Evolutionary conservation across 2,113 vertebrate genomes (phyloP).

Genomic region (Amphiprion ocellaris): DNA sequence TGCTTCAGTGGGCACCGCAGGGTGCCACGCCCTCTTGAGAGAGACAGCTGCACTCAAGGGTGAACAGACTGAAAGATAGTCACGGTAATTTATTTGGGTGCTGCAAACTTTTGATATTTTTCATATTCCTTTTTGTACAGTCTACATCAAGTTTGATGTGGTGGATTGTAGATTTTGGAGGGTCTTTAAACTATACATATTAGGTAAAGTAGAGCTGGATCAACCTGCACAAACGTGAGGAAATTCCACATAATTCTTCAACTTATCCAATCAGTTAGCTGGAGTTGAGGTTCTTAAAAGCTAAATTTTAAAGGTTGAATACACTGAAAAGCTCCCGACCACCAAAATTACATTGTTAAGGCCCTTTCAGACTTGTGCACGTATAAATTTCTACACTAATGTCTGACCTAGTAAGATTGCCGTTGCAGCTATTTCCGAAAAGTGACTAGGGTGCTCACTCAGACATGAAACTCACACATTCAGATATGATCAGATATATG

Average conservation of each 20-base stretch:
- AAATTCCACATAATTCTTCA: background rate
- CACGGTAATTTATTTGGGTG: constrained; percentile 9
- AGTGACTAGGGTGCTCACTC: too few species aligned
- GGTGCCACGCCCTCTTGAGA: constrained; percentile 47
- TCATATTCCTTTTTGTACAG: background rate
- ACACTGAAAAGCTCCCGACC: too few species aligned
- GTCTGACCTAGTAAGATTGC: too few species aligned
- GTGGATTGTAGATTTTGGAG: background rate
- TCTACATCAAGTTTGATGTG: background rate
- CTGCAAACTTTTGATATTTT: background rate
- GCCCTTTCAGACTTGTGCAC: too few species aligned
- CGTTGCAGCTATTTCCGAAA: too few species aligned
- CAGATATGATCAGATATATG: too few species aligned
- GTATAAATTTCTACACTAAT: too few species aligned
- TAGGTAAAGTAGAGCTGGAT: background rate
- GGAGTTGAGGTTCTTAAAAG: background rate
- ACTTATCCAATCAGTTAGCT: background rate
- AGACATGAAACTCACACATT: too few species aligned
- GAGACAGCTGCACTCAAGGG: constrained; percentile 41
- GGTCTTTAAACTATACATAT: background rate
- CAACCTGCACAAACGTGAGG: background rate
- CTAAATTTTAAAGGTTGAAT: background rate
- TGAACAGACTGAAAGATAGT: constrained; percentile 45
- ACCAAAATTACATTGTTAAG: too few species aligned
- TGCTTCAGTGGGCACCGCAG: constrained; percentile 60